These are phyloP conservation scores for Eupeodes luniger DNA, from an alignment of 2,888 invertebrate species.

Conservation along the genomic window DNA sequence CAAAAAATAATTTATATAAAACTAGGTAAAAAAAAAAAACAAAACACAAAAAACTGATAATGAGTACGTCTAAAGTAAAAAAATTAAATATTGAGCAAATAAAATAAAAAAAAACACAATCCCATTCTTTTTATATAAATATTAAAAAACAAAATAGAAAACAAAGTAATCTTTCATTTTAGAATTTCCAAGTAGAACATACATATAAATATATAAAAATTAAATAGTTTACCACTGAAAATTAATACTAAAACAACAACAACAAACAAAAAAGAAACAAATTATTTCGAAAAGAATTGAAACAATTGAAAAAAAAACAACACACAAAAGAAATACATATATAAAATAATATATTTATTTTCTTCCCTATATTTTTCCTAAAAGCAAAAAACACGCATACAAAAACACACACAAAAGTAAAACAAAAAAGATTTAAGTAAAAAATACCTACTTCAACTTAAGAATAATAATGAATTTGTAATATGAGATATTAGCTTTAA, in stretches of 20 bases:
- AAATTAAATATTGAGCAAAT: slow-evolving; percentile 44
- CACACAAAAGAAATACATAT: slow-evolving; percentile 22
- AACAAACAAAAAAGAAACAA: not conserved
- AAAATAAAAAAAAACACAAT: slow-evolving; percentile 67
- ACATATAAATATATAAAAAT: slow-evolving; percentile 53
- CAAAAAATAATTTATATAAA: slow-evolving; percentile 75
- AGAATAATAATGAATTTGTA: slow-evolving; percentile 59
- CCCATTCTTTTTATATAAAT: slow-evolving; percentile 75
- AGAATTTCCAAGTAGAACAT: slow-evolving; percentile 73
- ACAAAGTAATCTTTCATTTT: slow-evolving; percentile 75
- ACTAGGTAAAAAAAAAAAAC: slow-evolving; percentile 65
- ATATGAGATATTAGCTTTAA: slow-evolving; percentile 75
- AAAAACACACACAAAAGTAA: slow-evolving; percentile 61
- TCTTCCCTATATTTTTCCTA: slow-evolving; percentile 64
- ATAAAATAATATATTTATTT: slow-evolving; percentile 48
- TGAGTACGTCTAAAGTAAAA: slow-evolving; percentile 71
- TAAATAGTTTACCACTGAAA: slow-evolving; percentile 71
- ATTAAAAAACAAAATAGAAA: slow-evolving; percentile 48
- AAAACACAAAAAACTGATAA: slow-evolving; percentile 70
- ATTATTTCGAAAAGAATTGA: slow-evolving; percentile 51
- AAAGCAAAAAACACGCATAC: slow-evolving; percentile 73
- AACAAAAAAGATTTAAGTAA: slow-evolving; percentile 21
- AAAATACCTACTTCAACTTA: slow-evolving; percentile 61
- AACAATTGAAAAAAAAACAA: slow-evolving; percentile 9
- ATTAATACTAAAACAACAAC: slow-evolving; percentile 30